Percentiles rank a stretch among this genome's conserved stretches.
Conservation (phyloP, 37 sponge, comb jelly and placozoan species). For the Spongilla lacustris region DNA sequence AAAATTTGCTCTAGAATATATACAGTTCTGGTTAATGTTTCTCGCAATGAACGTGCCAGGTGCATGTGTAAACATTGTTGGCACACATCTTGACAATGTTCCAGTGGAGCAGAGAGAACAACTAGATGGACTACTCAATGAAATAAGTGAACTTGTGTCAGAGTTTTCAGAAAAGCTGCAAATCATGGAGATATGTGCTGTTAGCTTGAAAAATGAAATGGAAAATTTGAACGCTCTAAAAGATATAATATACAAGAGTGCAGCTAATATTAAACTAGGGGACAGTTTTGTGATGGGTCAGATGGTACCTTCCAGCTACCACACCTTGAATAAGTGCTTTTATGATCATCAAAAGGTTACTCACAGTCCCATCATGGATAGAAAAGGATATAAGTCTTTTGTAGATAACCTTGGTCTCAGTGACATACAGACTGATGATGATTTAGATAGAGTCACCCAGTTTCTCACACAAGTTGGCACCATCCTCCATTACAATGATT, state of each 20-base stretch:
- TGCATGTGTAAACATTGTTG: slow-evolving; percentile 83
- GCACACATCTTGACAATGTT: slow-evolving; percentile 84
- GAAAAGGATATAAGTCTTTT: slow-evolving; percentile 68
- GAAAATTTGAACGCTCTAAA: slow-evolving; percentile 76
- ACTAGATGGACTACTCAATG: slow-evolving; percentile 31
- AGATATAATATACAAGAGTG: slow-evolving; percentile 83
- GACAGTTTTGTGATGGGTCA: slow-evolving; percentile 80
- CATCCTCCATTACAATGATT: slow-evolving; percentile 88
- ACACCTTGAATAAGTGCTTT: slow-evolving; percentile 70
- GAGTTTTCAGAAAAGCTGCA: slow-evolving; percentile 55
- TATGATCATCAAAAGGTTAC: slow-evolving; percentile 61
- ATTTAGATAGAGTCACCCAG: slow-evolving; percentile 76
- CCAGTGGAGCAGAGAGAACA: slow-evolving; percentile 47
- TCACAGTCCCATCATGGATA: slow-evolving; percentile 73
- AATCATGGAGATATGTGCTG: slow-evolving; percentile 52
- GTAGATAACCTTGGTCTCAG: slow-evolving; percentile 52
- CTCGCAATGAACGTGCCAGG: slow-evolving; percentile 80
- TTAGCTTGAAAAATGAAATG: slow-evolving; percentile 53
- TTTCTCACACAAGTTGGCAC: slow-evolving; percentile 86
- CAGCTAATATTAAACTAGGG: slow-evolving; percentile 48
- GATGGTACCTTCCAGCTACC: slow-evolving; percentile 89
- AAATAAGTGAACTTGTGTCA: slow-evolving; percentile 43
- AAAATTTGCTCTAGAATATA: slow-evolving; percentile 67
- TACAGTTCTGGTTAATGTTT: slow-evolving; percentile 89
- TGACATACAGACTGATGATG: slow-evolving; percentile 80